Evolutionary conservation across 2,797 vertebrate species (phyloP).

Genomic region (Argyrosomus regius): DNA sequence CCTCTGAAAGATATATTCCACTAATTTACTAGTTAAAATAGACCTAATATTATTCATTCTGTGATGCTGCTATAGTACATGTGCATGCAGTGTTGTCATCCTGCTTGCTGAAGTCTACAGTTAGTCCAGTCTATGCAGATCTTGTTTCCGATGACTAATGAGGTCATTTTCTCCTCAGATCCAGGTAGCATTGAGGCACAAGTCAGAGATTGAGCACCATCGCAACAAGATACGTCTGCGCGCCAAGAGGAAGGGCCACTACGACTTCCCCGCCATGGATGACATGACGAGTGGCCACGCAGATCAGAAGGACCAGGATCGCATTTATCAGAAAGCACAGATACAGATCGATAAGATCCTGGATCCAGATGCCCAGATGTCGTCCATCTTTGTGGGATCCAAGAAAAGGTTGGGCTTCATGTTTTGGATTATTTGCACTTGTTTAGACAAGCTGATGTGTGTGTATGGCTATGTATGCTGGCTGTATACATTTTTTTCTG

Average conservation of each 20-base stretch:
- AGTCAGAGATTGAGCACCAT: conserved; percentile 98
- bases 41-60: background rate
- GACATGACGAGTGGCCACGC: conserved; percentile 85
- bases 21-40: conserved; percentile 16
- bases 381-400: conserved; percentile 92
- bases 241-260: conserved; percentile 97
- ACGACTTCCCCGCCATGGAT: conserved; percentile 96
- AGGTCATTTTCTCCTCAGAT: conserved; percentile 82
- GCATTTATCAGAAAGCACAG: conserved; percentile 95
- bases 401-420: conserved; percentile 90
- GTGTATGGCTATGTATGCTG: background rate
- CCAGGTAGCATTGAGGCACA: conserved; percentile 95
- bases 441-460: background rate
- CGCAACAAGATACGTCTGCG: conserved; percentile 98
- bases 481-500: background rate
- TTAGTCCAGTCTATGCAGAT: background rate
- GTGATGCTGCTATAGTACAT: background rate
- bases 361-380: conserved; percentile 90
- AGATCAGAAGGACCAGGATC: conserved; percentile 92
- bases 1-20: background rate
- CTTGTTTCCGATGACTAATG: background rate
- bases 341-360: conserved; percentile 98
- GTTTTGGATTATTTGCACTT: background rate
- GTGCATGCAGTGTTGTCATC: background rate
- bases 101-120: background rate